Evolutionary conservation across 2,113 vertebrate species (phyloP), one percentile per base, ranked within the genome.

Genomic region (Nettapus auritus): DNA sequence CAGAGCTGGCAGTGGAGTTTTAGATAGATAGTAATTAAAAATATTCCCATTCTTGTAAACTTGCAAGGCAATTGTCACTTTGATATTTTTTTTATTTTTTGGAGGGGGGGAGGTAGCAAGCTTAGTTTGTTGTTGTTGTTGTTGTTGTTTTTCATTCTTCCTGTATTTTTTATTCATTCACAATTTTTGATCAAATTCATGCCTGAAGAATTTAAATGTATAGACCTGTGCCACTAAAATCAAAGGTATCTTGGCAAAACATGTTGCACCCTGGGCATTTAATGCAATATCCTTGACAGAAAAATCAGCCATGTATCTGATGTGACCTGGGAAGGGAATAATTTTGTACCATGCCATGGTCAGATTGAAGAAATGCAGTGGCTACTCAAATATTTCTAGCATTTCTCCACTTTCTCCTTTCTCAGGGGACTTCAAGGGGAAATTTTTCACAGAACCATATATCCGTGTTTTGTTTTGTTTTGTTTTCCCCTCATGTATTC

Each of bases 111-210:
- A 23, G 42, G 18, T 52, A 76, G 21, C 8, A 79, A 89, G 31
- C 5, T 82, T 15, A 9, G 42, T 2, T 9, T n/a, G n/a, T 9
- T 40, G 4, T 40, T 40, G 8, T 40, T 40, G 10, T 9, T 40
- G 4, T 40, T 9, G 10, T 40, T 2, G 9, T 21, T 48, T 48
- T 31, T 93, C 19, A 44, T 79, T 94, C 48, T 90, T 86, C 20
- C 77, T 64, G 16, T 60, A 6, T 29, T 89, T 56, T 69, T 81
- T 78, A 75, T 66, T 94, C 44, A 76, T 79, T 93, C 69, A 60
- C 52, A 57, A 14, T 25, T 92, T 78, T 82, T 71, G 1, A 68
- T 48, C 6, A 69, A 33, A 33, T 82, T 56, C 33, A 66, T 36
- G 6, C 52, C 34, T 13, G 1, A 0, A 29, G 33, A 76, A 16